Conservation (phyloP, 2,797 vertebrate genomes). For the Galagoides demidoff region DNA sequence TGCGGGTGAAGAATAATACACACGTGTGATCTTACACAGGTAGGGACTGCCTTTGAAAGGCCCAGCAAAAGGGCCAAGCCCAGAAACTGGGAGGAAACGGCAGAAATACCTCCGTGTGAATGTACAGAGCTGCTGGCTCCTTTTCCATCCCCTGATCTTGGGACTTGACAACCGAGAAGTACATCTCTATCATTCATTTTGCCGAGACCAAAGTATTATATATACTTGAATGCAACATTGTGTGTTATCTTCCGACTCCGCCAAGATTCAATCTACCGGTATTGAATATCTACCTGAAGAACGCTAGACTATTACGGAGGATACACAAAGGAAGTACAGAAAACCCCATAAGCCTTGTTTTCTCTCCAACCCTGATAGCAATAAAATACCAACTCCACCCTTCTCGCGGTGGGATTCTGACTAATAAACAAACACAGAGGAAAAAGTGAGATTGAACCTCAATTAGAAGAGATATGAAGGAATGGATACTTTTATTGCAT, state of each 20-base stretch:
- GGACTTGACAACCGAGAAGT: constrained; percentile 54
- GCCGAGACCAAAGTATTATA: constrained; percentile 55
- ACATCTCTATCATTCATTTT: constrained; percentile 65
- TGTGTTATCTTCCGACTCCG: constrained; percentile 65
- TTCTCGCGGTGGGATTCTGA: constrained; percentile 73
- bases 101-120: background rate
- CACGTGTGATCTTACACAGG: rapidly evolving
- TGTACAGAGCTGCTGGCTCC: background rate
- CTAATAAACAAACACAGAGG: constrained; percentile 47
- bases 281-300: constrained; percentile 68
- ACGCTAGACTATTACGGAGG: background rate
- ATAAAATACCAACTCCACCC: constrained; percentile 67
- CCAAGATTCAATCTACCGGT: constrained; percentile 70
- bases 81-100: background rate
- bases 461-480: constrained; percentile 52
- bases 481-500: constrained; percentile 59
- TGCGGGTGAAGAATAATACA: background rate
- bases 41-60: background rate
- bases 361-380: constrained; percentile 68
- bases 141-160: background rate
- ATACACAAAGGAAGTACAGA: constrained; percentile 53
- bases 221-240: constrained; percentile 65
- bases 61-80: background rate
- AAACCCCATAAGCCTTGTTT: constrained; percentile 62
- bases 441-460: constrained; percentile 65